These are phyloP conservation scores for Octodonta nipae DNA, from an alignment of 2,888 invertebrate species.

Conservation along the genomic window DNA sequence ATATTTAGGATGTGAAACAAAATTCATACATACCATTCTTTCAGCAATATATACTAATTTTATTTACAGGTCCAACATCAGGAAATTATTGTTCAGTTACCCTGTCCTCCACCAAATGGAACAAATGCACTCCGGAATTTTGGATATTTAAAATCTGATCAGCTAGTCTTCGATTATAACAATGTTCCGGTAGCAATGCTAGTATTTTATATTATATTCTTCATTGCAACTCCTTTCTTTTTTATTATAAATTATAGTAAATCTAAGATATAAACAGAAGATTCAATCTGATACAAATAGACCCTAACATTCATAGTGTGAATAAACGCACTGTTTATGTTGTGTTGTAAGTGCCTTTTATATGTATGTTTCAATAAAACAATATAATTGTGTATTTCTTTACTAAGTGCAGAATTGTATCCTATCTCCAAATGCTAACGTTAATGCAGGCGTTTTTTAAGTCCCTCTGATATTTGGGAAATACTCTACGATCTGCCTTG, in stretches of 20 bases:
- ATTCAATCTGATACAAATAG: too few species aligned
- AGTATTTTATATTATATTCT: conserved; percentile 47
- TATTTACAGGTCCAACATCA: conserved; percentile 53
- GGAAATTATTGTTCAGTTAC: conserved; percentile 73
- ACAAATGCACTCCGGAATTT: conserved; percentile 50
- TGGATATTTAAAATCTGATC: conserved; percentile 37
- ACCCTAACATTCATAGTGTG: too few species aligned
- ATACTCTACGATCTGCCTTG: too few species aligned
- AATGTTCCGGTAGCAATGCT: conserved; percentile 47
- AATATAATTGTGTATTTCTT: too few species aligned
- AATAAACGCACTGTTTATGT: too few species aligned
- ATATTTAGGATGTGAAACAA: background rate
- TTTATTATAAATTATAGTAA: conserved; percentile 39
- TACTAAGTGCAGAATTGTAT: too few species aligned
- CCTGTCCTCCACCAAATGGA: conserved; percentile 70
- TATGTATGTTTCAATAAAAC: too few species aligned
- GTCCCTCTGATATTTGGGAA: too few species aligned
- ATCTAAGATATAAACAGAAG: too few species aligned
- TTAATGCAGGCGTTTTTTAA: too few species aligned
- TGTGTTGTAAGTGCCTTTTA: too few species aligned
- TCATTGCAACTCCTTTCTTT: conserved; percentile 45
- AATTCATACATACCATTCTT: background rate
- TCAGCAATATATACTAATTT: background rate
- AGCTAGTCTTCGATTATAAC: conserved; percentile 40
- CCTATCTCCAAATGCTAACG: too few species aligned